Evolutionary conservation across 2,888 invertebrate species (phyloP).

Genomic region (Tiliacea aurago): DNA sequence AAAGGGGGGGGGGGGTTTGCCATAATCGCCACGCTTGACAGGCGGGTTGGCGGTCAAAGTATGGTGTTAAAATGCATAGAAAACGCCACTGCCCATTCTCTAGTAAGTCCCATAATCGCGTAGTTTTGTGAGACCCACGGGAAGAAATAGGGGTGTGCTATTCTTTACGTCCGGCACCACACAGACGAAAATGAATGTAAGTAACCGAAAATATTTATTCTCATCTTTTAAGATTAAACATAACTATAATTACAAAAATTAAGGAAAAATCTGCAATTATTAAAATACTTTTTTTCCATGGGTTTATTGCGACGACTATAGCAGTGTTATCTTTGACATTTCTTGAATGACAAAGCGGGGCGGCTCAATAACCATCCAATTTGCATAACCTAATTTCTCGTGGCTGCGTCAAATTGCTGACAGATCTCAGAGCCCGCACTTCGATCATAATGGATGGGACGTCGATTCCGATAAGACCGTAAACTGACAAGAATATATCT

Average conservation of each 20-base stretch:
- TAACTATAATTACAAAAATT: background rate
- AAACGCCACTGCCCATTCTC: too few species aligned
- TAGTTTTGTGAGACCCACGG: too few species aligned
- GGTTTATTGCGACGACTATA: constrained; percentile 41
- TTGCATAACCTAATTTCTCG: constrained; percentile 85
- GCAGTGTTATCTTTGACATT: constrained; percentile 75
- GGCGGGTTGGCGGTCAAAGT: too few species aligned
- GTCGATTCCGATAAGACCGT: constrained; percentile 75
- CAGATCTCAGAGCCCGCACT: constrained; percentile 75
- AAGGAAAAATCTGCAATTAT: constrained; percentile 24
- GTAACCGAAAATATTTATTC: background rate
- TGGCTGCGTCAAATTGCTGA: constrained; percentile 82
- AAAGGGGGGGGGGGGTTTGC: too few species aligned
- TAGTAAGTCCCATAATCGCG: too few species aligned
- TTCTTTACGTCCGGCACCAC: too few species aligned
- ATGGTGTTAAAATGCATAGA: too few species aligned
- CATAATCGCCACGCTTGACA: too few species aligned
- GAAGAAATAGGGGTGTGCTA: too few species aligned
- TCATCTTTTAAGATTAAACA: background rate
- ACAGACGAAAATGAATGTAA: too few species aligned
- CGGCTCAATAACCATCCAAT: constrained; percentile 81
- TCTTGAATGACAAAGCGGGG: constrained; percentile 74
- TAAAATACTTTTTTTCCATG: constrained; percentile 51
- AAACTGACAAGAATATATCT: constrained; percentile 76
- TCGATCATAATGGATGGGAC: constrained; percentile 77